phyloP scores from a whole-genome alignment of 2,888 invertebrate species.

The Chrysodeixis includens region DNA sequence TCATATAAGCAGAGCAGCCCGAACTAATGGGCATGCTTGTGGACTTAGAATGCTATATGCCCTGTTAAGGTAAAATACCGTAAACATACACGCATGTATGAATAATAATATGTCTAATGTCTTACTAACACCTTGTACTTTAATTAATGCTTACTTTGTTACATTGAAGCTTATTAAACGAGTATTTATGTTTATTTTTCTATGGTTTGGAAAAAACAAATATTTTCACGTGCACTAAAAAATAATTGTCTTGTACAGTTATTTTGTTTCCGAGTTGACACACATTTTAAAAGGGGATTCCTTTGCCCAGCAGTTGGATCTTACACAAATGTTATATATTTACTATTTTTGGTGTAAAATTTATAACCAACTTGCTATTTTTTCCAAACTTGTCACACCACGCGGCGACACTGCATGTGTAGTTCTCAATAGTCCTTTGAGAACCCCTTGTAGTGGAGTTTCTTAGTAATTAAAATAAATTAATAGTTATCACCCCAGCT shows the following conservation, averaged over 20 bases:
- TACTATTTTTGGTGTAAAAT: too few relatives aligned
- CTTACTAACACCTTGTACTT: constrained; percentile 42
- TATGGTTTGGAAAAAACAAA: background rate
- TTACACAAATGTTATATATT: too few relatives aligned
- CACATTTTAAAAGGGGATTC: too few relatives aligned
- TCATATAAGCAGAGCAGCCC: background rate
- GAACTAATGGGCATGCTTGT: constrained; percentile 32
- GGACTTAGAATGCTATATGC: constrained; percentile 22
- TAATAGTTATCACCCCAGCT: background rate
- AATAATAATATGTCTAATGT: constrained; percentile 41
- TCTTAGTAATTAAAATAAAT: background rate
- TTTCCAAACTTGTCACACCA: too few relatives aligned
- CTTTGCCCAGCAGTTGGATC: too few relatives aligned
- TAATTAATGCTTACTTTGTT: constrained; percentile 40
- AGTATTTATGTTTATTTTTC: background rate
- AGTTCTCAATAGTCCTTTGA: too few relatives aligned
- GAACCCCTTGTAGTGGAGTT: background rate
- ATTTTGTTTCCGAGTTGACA: background rate
- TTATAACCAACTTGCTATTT: too few relatives aligned
- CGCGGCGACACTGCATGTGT: too few relatives aligned
- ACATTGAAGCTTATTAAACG: constrained; percentile 15
- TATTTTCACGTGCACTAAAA: too few relatives aligned
- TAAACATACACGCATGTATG: constrained; percentile 38
- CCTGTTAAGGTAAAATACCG: constrained; percentile 40
- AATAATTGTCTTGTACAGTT: too few relatives aligned